phyloP scores from a whole-genome alignment of 2,888 invertebrate species.

The Parthenolecanium corni region DNA sequence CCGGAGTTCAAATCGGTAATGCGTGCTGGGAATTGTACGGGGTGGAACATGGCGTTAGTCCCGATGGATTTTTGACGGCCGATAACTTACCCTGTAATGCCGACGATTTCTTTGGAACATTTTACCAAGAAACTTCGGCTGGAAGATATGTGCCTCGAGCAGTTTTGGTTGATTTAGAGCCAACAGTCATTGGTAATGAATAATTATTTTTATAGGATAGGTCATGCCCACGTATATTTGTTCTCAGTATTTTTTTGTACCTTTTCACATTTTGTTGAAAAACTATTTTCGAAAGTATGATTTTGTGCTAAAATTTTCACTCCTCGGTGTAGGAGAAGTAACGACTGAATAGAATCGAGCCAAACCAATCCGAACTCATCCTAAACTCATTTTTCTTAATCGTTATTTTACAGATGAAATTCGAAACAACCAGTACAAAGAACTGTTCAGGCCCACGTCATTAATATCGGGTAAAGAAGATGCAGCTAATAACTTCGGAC shows the following conservation, averaged over 20 bases:
- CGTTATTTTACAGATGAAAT: conserved; percentile 21
- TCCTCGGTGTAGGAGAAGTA: no score
- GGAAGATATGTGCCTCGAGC: conserved; percentile 17
- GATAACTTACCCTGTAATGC: conserved; percentile 17
- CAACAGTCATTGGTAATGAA: conserved; percentile 9
- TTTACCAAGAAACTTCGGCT: conserved; percentile 18
- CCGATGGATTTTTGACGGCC: conserved; percentile 19
- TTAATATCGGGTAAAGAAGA: conserved; percentile 19
- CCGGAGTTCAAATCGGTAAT: conserved; percentile 18
- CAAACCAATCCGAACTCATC: no score
- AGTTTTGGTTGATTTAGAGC: conserved; percentile 17
- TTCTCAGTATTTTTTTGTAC: no score
- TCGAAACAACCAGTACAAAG: conserved; percentile 14
- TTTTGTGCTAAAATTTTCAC: no score
- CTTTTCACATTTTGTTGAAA: no score
- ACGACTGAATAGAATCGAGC: no score
- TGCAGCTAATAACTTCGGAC: conserved; percentile 15
- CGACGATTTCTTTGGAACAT: conserved; percentile 15
- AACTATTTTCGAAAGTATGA: no score
- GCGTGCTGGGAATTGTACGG: conserved; percentile 26
- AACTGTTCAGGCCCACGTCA: conserved; percentile 11
- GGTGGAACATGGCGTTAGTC: conserved; percentile 20
- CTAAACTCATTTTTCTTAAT: no score
- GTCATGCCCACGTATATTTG: no score
- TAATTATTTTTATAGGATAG: background rate